These are phyloP conservation scores for Mallateleia sp. DNA, from an alignment of 2,888 invertebrate species.

Conservation along the genomic window DNA sequence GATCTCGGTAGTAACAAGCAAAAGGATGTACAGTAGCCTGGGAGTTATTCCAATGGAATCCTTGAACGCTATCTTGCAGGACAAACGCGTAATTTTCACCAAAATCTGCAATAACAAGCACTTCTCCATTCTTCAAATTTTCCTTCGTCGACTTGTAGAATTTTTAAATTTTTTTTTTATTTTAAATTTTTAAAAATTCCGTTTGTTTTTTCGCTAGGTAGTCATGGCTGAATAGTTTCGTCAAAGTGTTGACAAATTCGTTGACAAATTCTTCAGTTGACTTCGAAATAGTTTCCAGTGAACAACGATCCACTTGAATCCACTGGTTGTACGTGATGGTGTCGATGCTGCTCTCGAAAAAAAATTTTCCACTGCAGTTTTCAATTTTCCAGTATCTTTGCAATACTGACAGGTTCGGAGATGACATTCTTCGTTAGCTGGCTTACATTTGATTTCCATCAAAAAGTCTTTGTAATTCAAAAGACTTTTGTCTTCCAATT, in stretches of 20 bases:
- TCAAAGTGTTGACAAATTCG: slow-evolving; percentile 50
- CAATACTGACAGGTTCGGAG: slow-evolving; percentile 33
- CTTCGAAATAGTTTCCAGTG: slow-evolving; percentile 69
- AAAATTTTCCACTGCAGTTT: slow-evolving; percentile 25
- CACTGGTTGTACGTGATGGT: slow-evolving; percentile 75
- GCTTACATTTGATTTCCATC: slow-evolving; percentile 52
- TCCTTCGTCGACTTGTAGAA: slow-evolving; percentile 46
- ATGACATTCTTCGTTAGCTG: slow-evolving; percentile 59
- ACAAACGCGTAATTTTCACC: slow-evolving; percentile 70
- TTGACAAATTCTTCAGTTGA: slow-evolving; percentile 68
- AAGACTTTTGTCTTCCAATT: neutral
- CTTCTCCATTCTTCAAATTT: slow-evolving; percentile 52
- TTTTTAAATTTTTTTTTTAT: too few relatives aligned
- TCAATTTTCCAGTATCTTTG: slow-evolving; percentile 36
- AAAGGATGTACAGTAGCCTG: slow-evolving; percentile 75
- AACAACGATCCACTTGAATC: slow-evolving; percentile 71
- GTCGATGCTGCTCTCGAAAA: slow-evolving; percentile 45
- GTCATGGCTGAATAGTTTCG: slow-evolving; percentile 61
- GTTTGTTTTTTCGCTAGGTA: slow-evolving; percentile 70
- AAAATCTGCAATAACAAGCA: slow-evolving; percentile 68
- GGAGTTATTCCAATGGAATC: slow-evolving; percentile 68
- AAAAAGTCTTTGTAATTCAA: slow-evolving; percentile 30
- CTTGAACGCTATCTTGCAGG: slow-evolving; percentile 65
- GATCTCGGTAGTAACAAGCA: slow-evolving; percentile 8
- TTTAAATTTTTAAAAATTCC: too few relatives aligned